These are phyloP conservation scores for Cyphomyrus plagiostoma DNA, from an alignment of 2,113 vertebrate genomes.

Conservation along the genomic window DNA sequence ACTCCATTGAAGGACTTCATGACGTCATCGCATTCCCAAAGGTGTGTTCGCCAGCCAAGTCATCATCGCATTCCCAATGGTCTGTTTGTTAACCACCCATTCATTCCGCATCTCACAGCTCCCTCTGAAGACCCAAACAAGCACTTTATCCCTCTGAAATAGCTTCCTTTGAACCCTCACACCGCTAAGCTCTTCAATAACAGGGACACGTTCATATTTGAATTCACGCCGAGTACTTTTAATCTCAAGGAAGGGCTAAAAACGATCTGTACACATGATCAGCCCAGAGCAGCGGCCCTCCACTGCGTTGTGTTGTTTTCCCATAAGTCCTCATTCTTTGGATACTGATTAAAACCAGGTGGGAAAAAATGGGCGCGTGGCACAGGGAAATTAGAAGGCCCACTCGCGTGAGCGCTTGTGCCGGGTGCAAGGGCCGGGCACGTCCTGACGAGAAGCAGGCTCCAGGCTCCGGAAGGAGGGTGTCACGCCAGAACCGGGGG, in stretches of 20 bases:
- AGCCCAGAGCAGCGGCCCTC: background rate
- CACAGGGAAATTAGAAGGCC: background rate
- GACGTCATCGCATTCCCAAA: background rate
- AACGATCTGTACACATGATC: background rate
- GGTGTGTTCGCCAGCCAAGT: background rate
- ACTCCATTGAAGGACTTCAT: background rate
- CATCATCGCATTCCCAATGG: background rate
- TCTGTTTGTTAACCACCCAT: background rate
- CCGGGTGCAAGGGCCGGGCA: background rate
- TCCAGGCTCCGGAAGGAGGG: conserved; percentile 17
- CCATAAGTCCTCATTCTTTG: background rate
- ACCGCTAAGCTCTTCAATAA: background rate
- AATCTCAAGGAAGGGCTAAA: background rate
- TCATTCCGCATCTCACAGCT: background rate
- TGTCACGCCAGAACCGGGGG: background rate
- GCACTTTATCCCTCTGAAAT: background rate
- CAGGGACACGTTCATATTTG: background rate
- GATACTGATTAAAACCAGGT: background rate
- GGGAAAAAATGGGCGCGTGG: background rate
- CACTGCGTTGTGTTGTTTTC: background rate
- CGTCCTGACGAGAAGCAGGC: conserved; percentile 24
- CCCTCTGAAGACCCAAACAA: background rate
- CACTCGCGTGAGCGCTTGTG: background rate
- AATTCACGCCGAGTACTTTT: background rate
- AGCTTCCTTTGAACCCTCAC: background rate